Conservation (phyloP, 2,797 vertebrate species). For the Tiaroga cobitis region DNA sequence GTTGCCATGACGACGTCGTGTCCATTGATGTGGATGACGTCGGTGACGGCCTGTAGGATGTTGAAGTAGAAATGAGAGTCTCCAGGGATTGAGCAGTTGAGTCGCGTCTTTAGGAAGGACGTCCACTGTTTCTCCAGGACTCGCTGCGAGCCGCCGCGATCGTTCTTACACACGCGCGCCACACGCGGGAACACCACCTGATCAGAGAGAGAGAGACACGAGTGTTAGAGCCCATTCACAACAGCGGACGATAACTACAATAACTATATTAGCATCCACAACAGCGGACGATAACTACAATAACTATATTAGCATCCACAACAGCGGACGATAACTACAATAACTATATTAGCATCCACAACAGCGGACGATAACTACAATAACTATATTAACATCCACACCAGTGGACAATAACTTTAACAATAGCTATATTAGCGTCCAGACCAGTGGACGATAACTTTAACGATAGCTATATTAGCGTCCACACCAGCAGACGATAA, state of each 20-base stretch:
- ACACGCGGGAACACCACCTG: slow-evolving; percentile 98
- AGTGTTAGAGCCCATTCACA: background rate
- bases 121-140: slow-evolving; percentile 99
- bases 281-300: too few species aligned
- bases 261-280: too few species aligned
- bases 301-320: too few species aligned
- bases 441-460: background rate
- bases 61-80: slow-evolving; percentile 99
- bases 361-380: too few species aligned
- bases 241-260: background rate
- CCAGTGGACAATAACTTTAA: too few species aligned
- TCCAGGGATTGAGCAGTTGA: slow-evolving; percentile 98
- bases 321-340: background rate
- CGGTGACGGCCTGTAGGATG: slow-evolving; percentile 96
- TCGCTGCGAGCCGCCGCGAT: slow-evolving; percentile 94
- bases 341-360: too few species aligned
- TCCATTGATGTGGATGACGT: slow-evolving; percentile 93
- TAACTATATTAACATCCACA: too few species aligned
- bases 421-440: background rate
- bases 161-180: slow-evolving; percentile 96
- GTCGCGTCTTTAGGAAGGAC: slow-evolving; percentile 94
- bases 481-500: background rate
- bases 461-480: background rate
- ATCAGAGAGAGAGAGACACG: background rate
- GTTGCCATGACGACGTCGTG: slow-evolving; percentile 94